Conservation (phyloP, 2,888 invertebrate species). For the Drosophila prostipennis region DNA sequence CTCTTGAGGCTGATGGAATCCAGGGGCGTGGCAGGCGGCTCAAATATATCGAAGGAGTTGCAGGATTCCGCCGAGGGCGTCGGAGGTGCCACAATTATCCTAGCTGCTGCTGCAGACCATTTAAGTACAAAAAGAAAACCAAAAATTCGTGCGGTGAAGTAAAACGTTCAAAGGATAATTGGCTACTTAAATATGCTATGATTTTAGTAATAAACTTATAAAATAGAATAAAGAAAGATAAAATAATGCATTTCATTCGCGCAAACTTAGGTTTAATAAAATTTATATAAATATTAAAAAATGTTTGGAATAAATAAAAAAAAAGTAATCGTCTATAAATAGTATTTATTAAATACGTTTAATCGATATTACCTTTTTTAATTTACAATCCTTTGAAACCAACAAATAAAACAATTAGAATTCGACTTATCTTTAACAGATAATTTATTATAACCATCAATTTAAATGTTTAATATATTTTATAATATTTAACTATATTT, state of each 20-base stretch:
- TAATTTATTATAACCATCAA: background rate
- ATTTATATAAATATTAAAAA: too few species aligned
- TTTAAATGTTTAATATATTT: background rate
- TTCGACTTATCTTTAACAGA: background rate
- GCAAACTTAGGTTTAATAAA: too few species aligned
- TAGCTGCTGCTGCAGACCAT: background rate
- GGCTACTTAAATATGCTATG: background rate
- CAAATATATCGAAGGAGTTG: constrained; percentile 68
- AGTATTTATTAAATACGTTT: too few species aligned
- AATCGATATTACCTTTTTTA: background rate
- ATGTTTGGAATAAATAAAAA: too few species aligned
- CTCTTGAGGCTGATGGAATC: constrained; percentile 71
- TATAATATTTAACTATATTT: background rate
- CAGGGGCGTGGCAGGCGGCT: constrained; percentile 61
- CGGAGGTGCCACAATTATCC: constrained; percentile 38
- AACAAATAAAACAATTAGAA: background rate
- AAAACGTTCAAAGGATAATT: background rate
- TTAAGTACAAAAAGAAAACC: constrained; percentile 22
- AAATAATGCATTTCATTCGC: too few species aligned
- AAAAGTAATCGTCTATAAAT: too few species aligned
- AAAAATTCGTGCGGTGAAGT: constrained; percentile 7
- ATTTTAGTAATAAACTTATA: background rate
- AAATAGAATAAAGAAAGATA: too few species aligned
- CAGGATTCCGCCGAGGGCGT: constrained; percentile 60
- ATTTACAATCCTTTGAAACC: background rate